Conservation (phyloP, 2,113 vertebrate genomes). For the Gymnobelideus leadbeateri region DNA sequence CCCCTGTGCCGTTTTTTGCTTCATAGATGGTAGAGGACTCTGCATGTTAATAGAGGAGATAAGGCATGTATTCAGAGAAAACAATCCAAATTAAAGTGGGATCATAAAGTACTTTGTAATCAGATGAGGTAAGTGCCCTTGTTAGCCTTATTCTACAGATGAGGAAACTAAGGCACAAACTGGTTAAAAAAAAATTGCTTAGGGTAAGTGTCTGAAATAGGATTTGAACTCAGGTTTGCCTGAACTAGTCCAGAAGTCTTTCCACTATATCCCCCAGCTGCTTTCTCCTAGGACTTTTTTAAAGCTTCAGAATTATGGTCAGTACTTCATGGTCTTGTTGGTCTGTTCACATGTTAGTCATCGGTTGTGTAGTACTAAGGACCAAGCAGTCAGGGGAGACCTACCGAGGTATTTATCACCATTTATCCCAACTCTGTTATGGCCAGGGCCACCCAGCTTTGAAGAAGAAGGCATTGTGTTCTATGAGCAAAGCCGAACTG, state of each 20-base stretch:
- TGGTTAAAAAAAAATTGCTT: not conserved
- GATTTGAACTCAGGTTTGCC: not conserved
- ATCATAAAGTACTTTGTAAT: not conserved
- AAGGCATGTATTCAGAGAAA: not conserved
- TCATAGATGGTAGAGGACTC: not conserved
- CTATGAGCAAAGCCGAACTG: not conserved
- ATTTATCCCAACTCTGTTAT: not conserved
- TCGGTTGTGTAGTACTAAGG: not conserved
- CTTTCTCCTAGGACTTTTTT: not conserved
- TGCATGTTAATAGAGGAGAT: not conserved
- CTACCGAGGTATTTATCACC: not conserved
- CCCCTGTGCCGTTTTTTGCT: not conserved
- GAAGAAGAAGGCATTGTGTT: not conserved
- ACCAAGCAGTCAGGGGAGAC: not conserved
- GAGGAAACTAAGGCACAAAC: not conserved
- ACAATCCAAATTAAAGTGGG: not conserved
- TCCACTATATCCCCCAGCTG: not conserved
- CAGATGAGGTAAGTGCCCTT: not conserved
- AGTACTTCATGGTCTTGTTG: not conserved
- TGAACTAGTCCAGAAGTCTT: not conserved
- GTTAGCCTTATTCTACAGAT: not conserved
- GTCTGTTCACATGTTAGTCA: not conserved
- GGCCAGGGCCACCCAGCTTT: not conserved
- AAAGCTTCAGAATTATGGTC: not conserved
- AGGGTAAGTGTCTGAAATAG: not conserved